These are phyloP conservation scores for Novumbra hubbsi DNA, from an alignment of 2,797 vertebrate species.

Conservation along the genomic window DNA sequence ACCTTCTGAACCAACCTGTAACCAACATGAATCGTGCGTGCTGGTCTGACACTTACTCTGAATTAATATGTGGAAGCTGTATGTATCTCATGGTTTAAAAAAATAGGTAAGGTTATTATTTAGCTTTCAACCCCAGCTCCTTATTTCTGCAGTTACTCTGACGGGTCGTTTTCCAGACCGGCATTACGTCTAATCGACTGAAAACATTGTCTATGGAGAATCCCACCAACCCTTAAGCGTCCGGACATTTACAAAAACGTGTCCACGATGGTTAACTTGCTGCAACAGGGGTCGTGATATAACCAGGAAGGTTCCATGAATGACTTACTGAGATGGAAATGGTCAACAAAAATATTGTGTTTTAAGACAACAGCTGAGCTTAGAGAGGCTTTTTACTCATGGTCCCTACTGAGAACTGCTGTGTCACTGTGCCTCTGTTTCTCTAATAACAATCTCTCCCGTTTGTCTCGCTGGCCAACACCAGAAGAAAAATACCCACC, in stretches of 20 bases:
- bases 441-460: slow-evolving; percentile 21
- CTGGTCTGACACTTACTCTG: neutral
- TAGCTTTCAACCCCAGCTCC: neutral
- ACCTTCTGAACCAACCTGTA: slow-evolving; percentile 2
- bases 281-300: neutral
- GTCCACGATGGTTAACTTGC: neutral
- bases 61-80: neutral
- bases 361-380: slow-evolving; percentile 35
- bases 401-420: slow-evolving; percentile 62
- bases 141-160: neutral
- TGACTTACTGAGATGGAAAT: slow-evolving; percentile 46
- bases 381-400: slow-evolving; percentile 29
- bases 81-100: neutral
- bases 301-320: slow-evolving; percentile 35
- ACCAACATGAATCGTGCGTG: neutral
- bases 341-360: slow-evolving; percentile 42
- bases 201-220: neutral
- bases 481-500: neutral
- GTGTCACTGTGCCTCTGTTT: slow-evolving; percentile 60
- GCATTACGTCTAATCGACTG: neutral
- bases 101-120: neutral
- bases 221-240: neutral
- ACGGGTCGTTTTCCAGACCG: neutral
- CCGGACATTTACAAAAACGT: neutral
- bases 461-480: slow-evolving; percentile 15